Evolutionary conservation across 2,888 invertebrate genomes (phyloP).

Genomic region (Napeogenes inachia): DNA sequence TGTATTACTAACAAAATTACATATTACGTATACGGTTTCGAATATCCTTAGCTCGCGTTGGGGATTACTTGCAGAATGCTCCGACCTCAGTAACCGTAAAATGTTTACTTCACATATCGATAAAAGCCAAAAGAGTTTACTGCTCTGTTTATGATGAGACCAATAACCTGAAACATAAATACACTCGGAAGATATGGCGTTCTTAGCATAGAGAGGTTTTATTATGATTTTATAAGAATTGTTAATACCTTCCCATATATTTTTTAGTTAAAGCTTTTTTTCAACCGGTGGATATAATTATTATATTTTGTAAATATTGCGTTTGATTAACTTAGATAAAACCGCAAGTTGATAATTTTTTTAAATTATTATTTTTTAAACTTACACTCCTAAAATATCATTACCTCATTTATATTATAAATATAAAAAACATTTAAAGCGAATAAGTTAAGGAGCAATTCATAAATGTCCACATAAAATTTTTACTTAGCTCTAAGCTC

Average conservation of each 20-base stretch:
- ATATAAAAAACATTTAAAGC: no score
- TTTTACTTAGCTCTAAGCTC: slow-evolving; percentile 7
- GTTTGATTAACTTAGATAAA: no score
- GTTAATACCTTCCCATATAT: not conserved
- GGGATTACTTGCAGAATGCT: slow-evolving; percentile 19
- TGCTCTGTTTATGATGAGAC: slow-evolving; percentile 34
- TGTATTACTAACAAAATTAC: not conserved
- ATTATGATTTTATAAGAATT: slow-evolving; percentile 2
- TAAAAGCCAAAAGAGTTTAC: slow-evolving; percentile 33
- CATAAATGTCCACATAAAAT: not conserved
- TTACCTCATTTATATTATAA: no score
- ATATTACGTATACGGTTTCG: not conserved
- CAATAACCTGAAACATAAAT: slow-evolving; percentile 22
- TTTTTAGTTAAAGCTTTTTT: no score
- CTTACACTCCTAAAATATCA: no score
- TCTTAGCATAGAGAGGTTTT: not conserved
- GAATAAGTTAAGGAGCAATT: no score
- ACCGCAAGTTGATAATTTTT: no score
- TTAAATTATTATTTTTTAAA: no score
- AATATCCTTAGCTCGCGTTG: slow-evolving; percentile 16
- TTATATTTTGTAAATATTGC: no score
- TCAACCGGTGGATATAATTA: no score
- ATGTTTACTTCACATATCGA: slow-evolving; percentile 32
- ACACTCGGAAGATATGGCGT: not conserved
- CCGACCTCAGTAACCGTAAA: slow-evolving; percentile 25